Base-by-base conservation (phyloP, 2,888 invertebrate species). In the Seira sanloemensis region DNA sequence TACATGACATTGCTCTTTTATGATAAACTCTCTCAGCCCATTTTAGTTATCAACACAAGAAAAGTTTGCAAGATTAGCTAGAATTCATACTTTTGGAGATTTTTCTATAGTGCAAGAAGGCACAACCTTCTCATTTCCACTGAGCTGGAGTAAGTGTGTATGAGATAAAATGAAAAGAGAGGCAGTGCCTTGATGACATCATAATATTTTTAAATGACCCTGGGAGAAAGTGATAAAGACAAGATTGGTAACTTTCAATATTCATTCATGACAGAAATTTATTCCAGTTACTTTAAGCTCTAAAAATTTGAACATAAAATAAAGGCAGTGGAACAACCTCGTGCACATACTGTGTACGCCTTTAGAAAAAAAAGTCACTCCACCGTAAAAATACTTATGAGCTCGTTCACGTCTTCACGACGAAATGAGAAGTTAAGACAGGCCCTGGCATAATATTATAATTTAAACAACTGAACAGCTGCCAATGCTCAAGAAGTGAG, bases 171-270 rank as follows among this genome's bases (percentile, higher is more conserved):
- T 58, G 62, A 71, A 73, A 74, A 74, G 46, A 54, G 26, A 78
- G 68, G 79, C 73, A 73, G 54, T 74, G 80, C 46, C 74, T 74
- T 82, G 82, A 82, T 82, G 82, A 82, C 76, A 82, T 76, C 82
- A 76, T 76, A 80, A 80, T 80, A 80, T 80, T 80, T 80, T 80
- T 46, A 80, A 80, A 80, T 80, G 80, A 82, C 76, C 76, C 27
- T 82, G 76, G 66, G 50, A 69, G 72, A 76, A 65, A 76, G 81
- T 65, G 81, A 81, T 81, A 81, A 82, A 82, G 82, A 82, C 75
- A 80, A 80, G 82, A 82, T 76, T 82, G 80, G 80, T 73, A 82
- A 82, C 37, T 82, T 82, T 76, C 82, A 82, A 82, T 82, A 81
- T 81, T 81, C 78, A 78, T 46, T 19, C 46, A 66, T 74, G 68